Base-by-base conservation (phyloP, 2,797 vertebrate genomes). In the Nyctalus aviator region DNA sequence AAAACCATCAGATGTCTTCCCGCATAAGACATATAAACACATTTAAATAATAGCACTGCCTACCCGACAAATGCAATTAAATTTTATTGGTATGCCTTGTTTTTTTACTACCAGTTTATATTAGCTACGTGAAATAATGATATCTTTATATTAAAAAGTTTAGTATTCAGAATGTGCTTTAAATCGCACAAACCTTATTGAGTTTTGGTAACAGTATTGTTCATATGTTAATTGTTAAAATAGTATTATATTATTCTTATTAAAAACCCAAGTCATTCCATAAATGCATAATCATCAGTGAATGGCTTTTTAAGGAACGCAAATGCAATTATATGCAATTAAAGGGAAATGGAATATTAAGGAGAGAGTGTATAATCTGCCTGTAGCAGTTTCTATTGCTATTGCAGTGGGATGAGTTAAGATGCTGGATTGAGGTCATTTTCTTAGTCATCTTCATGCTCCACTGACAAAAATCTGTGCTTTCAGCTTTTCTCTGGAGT, bases 401-500 rank as follows among this genome's bases (percentile, higher is more conserved):
- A 4, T 55, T 32, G 44, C 20, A 83, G 11, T 10, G 15, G 5
- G 41, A 53, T 71, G 37, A 21, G 44, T 88, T 53, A 37, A 72
- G 30, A 84, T 57, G 46, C 4, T 0, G 7, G 37, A 84, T 15
- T 79, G 55, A 89, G 77, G 44, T 88, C 82, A 88, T 77, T 94
- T 91, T 77, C 62, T 59, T 53, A 37, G 53, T 95, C 41, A 89
- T 84, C 81, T 59, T 94, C 84, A 87, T 85, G 77, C 46, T 92
- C 77, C 77, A 84, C 57, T 91, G 77, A 84, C 81, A 93, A 64
- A 91, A 95, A 84, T 84, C 79, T 91, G 89, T 78, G 48, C 76
- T 91, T 76, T 91, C 57, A 82, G 62, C 55, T 92, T 66, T 53
- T 7, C 27, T 83, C 37, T 55, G 30, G 23, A 71, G 66, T 69